These are phyloP conservation scores for Desmophyllum pertusum DNA, from an alignment of 92 coral and sea anemone species.

Conservation along the genomic window DNA sequence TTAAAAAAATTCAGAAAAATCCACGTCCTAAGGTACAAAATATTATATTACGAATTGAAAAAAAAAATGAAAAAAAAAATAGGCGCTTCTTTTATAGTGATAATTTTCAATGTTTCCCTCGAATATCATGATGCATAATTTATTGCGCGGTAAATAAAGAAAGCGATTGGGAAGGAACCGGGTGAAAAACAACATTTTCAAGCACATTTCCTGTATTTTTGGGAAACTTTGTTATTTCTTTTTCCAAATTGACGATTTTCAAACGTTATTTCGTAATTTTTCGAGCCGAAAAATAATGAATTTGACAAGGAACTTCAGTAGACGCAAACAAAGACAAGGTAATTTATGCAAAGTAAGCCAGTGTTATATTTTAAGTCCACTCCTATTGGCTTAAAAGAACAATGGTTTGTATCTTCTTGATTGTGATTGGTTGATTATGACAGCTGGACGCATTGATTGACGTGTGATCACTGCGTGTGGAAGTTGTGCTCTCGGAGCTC, in stretches of 20 bases:
- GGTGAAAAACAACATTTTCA: neutral
- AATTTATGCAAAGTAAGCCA: conserved; percentile 43
- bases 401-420: conserved; percentile 15
- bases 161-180: neutral
- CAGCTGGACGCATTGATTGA: conserved; percentile 77
- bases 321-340: neutral
- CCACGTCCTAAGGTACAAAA: neutral
- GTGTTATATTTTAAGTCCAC: conserved; percentile 28
- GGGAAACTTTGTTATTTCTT: neutral
- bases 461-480: conserved; percentile 82
- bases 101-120: conserved; percentile 3
- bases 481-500: conserved; percentile 82
- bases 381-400: conserved; percentile 64
- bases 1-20: neutral
- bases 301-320: neutral
- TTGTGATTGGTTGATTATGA: conserved; percentile 68
- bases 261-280: neutral
- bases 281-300: neutral
- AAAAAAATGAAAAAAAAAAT: neutral
- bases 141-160: conserved; percentile 22
- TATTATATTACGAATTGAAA: neutral
- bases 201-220: neutral
- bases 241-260: no score
- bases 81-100: neutral
- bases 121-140: conserved; percentile 18